These are phyloP conservation scores for Poeciliopsis turrubarensis DNA, from an alignment of 2,113 vertebrate genomes.

Conservation along the genomic window DNA sequence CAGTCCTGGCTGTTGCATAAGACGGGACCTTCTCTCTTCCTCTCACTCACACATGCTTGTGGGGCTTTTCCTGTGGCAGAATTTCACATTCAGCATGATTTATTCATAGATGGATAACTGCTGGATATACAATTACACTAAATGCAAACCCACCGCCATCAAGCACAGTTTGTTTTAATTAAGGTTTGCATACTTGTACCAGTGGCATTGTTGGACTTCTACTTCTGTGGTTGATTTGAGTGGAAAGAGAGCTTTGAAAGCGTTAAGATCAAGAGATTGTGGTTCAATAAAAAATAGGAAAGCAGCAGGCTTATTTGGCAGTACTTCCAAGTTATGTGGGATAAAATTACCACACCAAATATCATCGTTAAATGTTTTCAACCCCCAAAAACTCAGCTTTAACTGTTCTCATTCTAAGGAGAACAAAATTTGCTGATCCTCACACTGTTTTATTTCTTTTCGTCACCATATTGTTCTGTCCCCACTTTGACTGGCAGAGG, in stretches of 20 bases:
- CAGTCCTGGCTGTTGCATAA: constrained; percentile 71
- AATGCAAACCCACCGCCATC: constrained; percentile 54
- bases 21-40: constrained; percentile 51
- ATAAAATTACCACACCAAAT: constrained; percentile 11
- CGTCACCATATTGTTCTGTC: constrained; percentile 37
- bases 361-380: not conserved
- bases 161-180: constrained; percentile 37
- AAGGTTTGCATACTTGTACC: constrained; percentile 32
- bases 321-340: not conserved
- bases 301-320: constrained; percentile 9
- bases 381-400: constrained; percentile 6
- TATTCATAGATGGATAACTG: constrained; percentile 65
- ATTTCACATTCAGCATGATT: constrained; percentile 71
- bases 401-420: constrained; percentile 20
- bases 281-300: constrained; percentile 24
- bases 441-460: constrained; percentile 44
- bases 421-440: constrained; percentile 41
- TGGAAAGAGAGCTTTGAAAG: constrained; percentile 28
- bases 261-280: constrained; percentile 23
- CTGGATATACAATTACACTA: constrained; percentile 58
- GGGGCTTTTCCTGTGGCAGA: constrained; percentile 71
- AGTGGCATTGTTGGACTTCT: constrained; percentile 37
- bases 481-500: constrained; percentile 49
- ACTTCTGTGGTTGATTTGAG: constrained; percentile 35
- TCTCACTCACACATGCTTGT: constrained; percentile 20